Evolutionary conservation across 2,797 vertebrate genomes (phyloP).

Genomic region (Astyanax mexicanus): DNA sequence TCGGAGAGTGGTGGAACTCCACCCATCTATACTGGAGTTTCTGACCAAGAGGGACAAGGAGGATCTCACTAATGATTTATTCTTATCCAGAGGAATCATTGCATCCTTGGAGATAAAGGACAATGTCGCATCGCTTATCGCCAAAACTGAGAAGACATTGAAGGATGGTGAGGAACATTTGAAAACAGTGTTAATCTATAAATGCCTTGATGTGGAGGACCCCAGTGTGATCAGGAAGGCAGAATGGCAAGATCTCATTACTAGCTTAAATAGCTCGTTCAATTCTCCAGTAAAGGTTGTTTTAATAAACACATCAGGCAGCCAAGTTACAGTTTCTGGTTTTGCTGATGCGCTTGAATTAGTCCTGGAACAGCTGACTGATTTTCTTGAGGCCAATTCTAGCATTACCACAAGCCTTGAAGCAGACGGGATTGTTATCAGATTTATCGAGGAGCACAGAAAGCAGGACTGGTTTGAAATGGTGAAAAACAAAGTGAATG

Average conservation of each 20-base stretch:
- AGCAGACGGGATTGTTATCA: constrained; percentile 60
- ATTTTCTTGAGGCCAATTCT: constrained; percentile 78
- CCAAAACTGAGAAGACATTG: constrained; percentile 67
- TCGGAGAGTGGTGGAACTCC: constrained; percentile 59
- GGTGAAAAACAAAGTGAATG: constrained; percentile 55
- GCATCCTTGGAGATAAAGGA: constrained; percentile 73
- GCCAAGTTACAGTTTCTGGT: constrained; percentile 79
- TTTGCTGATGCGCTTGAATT: constrained; percentile 64
- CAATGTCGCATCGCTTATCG: constrained; percentile 69
- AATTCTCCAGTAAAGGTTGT: constrained; percentile 60
- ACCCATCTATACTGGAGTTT: constrained; percentile 73
- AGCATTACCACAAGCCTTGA: constrained; percentile 66
- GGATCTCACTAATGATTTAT: constrained; percentile 73
- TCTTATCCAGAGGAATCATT: constrained; percentile 74
- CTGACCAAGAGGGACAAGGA: constrained; percentile 69
- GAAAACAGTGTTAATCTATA: constrained; percentile 60
- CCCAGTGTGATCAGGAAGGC: constrained; percentile 61
- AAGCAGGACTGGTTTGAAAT: constrained; percentile 51
- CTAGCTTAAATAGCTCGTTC: constrained; percentile 56
- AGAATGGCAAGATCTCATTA: constrained; percentile 76
- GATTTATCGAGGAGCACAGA: constrained; percentile 75
- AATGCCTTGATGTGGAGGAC: constrained; percentile 73
- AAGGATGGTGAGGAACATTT: constrained; percentile 77
- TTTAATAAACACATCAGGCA: constrained; percentile 52
- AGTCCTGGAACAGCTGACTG: constrained; percentile 62